Percentiles rank a stretch among this genome's conserved stretches.
Conservation (phyloP, 2,113 vertebrate species). For the Seriola dumerili region DNA sequence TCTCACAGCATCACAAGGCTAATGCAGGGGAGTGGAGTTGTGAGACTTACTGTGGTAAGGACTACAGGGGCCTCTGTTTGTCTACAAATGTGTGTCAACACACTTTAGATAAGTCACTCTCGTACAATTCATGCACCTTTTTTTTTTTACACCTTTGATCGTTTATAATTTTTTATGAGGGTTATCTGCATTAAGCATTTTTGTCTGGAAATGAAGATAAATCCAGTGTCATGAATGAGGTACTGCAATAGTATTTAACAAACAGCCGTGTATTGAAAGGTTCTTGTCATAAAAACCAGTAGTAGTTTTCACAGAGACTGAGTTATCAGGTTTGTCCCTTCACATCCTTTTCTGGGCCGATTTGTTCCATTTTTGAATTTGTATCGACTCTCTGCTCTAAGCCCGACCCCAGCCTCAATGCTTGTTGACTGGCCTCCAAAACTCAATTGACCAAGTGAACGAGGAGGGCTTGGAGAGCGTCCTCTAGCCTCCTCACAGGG, state of each 20-base stretch:
- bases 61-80: slow-evolving; percentile 85
- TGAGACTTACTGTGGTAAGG: slow-evolving; percentile 85
- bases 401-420: slow-evolving; percentile 20
- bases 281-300: slow-evolving; percentile 7
- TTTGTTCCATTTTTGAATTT: too few relatives aligned
- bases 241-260: neutral
- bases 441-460: slow-evolving; percentile 58
- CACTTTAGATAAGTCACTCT: slow-evolving; percentile 3
- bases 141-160: slow-evolving; percentile 9
- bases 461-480: slow-evolving; percentile 47
- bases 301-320: slow-evolving; percentile 15
- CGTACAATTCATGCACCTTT: neutral
- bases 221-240: neutral
- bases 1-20: slow-evolving; percentile 91
- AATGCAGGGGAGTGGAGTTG: slow-evolving; percentile 91
- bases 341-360: slow-evolving; percentile 12
- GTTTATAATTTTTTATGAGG: neutral
- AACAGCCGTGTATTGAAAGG: slow-evolving; percentile 37
- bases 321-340: slow-evolving; percentile 34
- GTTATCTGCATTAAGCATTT: neutral
- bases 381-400: slow-evolving; percentile 9
- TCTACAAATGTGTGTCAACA: slow-evolving; percentile 62
- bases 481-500: slow-evolving; percentile 38
- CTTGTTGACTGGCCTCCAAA: slow-evolving; percentile 57
- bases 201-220: slow-evolving; percentile 7